Conservation (phyloP, 2,888 invertebrate species). For the Habrosyne pyritoides region DNA sequence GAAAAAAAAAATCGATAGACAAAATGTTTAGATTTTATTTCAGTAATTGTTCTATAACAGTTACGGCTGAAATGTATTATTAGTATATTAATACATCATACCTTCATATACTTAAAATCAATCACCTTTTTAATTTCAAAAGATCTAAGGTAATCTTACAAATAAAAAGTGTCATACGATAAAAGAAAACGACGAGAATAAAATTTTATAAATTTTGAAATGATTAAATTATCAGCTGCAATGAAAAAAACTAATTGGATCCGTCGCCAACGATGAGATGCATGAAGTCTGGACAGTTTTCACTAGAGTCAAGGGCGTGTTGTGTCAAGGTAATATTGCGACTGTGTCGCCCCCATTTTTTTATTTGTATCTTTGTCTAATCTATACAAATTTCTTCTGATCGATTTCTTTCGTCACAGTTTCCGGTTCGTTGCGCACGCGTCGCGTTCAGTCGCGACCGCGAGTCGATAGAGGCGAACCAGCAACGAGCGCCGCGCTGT, state of each 20-base stretch:
- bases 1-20: too few relatives aligned
- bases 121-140: too few relatives aligned
- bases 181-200: background rate
- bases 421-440: conserved; percentile 65
- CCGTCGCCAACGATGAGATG: conserved; percentile 34
- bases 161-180: background rate
- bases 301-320: conserved; percentile 74
- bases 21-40: too few relatives aligned
- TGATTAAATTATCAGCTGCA: background rate
- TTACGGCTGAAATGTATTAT: too few relatives aligned
- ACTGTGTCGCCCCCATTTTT: conserved; percentile 60
- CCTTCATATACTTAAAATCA: too few relatives aligned
- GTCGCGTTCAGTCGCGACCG: conserved; percentile 28
- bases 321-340: conserved; percentile 77
- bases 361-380: conserved; percentile 63
- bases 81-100: too few relatives aligned
- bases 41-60: too few relatives aligned
- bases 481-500: conserved; percentile 13
- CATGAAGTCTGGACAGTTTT: conserved; percentile 55
- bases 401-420: conserved; percentile 71
- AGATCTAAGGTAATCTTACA: too few relatives aligned
- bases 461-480: background rate
- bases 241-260: background rate
- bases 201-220: background rate
- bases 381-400: conserved; percentile 63